phyloP scores from a whole-genome alignment of 2,888 invertebrate species.

The Chrysolina oricalcia region DNA sequence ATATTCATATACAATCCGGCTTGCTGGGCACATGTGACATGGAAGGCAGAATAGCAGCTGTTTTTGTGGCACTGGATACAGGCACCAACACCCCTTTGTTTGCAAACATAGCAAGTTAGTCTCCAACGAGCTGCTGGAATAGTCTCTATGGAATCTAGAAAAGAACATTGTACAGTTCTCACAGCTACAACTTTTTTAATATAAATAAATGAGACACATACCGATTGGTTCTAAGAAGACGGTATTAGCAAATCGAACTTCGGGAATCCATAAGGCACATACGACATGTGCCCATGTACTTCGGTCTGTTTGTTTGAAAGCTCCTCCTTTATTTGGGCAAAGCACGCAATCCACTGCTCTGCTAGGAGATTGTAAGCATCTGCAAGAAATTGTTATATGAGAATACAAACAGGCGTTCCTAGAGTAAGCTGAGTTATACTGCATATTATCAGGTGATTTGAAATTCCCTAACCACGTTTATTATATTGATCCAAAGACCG shows the following conservation, averaged over 20 bases:
- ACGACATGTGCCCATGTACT: slow-evolving; percentile 98
- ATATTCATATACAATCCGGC: slow-evolving; percentile 97
- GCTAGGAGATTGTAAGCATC: slow-evolving; percentile 97
- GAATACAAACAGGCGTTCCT: too few species aligned
- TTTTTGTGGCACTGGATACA: slow-evolving; percentile 98
- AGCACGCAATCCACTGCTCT: slow-evolving; percentile 97
- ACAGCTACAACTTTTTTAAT: slow-evolving; percentile 22
- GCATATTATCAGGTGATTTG: too few species aligned
- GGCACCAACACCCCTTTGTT: slow-evolving; percentile 92
- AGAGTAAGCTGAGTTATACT: too few species aligned
- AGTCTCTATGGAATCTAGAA: slow-evolving; percentile 91
- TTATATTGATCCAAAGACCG: too few species aligned
- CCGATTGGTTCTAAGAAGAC: slow-evolving; percentile 97
- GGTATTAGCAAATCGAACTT: slow-evolving; percentile 97
- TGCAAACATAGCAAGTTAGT: slow-evolving; percentile 97
- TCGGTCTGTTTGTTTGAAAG: slow-evolving; percentile 98
- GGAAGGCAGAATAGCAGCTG: slow-evolving; percentile 98
- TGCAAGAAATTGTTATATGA: too few species aligned
- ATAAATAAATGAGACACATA: slow-evolving; percentile 65
- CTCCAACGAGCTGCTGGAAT: slow-evolving; percentile 97
- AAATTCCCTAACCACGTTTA: too few species aligned
- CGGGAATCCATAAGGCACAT: slow-evolving; percentile 99
- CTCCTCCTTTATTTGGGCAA: slow-evolving; percentile 98
- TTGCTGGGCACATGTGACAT: slow-evolving; percentile 98
- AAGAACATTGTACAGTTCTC: not conserved